phyloP scores from a whole-genome alignment of 1,140 invertebrate species.

The Papilio polyxenes region DNA sequence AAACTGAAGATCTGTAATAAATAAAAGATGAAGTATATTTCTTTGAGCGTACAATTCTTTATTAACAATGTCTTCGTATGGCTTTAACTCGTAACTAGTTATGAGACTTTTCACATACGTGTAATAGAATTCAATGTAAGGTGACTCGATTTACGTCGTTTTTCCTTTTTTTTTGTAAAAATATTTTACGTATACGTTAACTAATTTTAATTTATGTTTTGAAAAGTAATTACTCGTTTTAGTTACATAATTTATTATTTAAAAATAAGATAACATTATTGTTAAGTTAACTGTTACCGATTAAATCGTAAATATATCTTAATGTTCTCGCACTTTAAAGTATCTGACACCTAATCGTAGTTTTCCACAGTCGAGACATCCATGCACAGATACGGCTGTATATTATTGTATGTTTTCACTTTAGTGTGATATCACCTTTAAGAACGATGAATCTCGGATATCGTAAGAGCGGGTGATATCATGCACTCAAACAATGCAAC shows the following conservation, averaged over 20 bases:
- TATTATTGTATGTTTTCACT: not conserved
- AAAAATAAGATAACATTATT: too few species aligned
- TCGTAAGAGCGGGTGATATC: constrained; percentile 1
- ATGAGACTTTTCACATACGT: not conserved
- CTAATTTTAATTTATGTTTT: too few species aligned
- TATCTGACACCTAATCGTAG: too few species aligned
- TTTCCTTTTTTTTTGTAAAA: not conserved
- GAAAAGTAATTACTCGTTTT: too few species aligned
- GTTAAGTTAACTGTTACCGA: too few species aligned
- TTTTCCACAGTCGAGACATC: too few species aligned
- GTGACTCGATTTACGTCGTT: not conserved
- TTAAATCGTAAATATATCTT: too few species aligned
- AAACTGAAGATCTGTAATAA: constrained; percentile 86
- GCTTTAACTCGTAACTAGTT: not conserved
- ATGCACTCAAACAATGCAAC: constrained; percentile 8
- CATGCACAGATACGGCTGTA: too few species aligned
- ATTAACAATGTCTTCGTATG: not conserved
- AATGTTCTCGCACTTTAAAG: too few species aligned
- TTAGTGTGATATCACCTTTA: not conserved
- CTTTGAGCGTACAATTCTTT: not conserved
- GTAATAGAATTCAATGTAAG: not conserved
- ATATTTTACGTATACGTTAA: too few species aligned
- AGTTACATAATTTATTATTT: too few species aligned
- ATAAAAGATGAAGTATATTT: not conserved
- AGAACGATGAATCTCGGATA: not conserved